These are phyloP conservation scores for Abrostola tripartita DNA, from an alignment of 2,888 invertebrate species.

Conservation along the genomic window DNA sequence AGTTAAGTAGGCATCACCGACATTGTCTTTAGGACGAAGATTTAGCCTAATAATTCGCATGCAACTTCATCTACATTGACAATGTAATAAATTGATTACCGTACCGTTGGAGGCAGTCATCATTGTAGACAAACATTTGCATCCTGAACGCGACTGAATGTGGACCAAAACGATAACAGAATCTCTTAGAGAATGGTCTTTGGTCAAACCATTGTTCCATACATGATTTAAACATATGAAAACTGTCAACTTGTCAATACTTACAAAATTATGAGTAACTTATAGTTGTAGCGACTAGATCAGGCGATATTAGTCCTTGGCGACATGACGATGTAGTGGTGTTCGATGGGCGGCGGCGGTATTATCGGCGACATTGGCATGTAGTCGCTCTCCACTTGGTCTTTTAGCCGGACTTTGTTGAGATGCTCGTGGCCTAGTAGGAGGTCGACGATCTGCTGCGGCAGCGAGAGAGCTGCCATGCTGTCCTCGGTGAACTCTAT, in stretches of 20 bases:
- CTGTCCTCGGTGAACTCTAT: conserved; percentile 73
- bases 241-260: conserved; percentile 42
- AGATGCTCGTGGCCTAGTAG: conserved; percentile 72
- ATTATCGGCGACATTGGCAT: conserved; percentile 82
- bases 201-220: conserved; percentile 34
- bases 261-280: conserved; percentile 41
- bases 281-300: conserved; percentile 52
- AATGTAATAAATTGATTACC: conserved; percentile 1
- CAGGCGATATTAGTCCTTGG: conserved; percentile 78
- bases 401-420: conserved; percentile 66
- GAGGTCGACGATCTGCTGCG: conserved; percentile 80
- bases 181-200: conserved; percentile 40
- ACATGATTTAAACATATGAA: conserved; percentile 32
- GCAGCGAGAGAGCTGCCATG: conserved; percentile 72
- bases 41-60: neutral
- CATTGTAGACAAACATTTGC: neutral
- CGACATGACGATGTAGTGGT: conserved; percentile 83
- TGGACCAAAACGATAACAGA: conserved; percentile 18
- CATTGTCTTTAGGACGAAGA: conserved; percentile 11
- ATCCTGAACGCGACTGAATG: conserved; percentile 3
- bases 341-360: conserved; percentile 71
- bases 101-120: neutral
- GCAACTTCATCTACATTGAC: conserved; percentile 3
- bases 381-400: conserved; percentile 74
- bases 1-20: conserved; percentile 22